These are phyloP conservation scores for Epinotia bilunana DNA, from an alignment of 2,888 invertebrate genomes.

Conservation along the genomic window DNA sequence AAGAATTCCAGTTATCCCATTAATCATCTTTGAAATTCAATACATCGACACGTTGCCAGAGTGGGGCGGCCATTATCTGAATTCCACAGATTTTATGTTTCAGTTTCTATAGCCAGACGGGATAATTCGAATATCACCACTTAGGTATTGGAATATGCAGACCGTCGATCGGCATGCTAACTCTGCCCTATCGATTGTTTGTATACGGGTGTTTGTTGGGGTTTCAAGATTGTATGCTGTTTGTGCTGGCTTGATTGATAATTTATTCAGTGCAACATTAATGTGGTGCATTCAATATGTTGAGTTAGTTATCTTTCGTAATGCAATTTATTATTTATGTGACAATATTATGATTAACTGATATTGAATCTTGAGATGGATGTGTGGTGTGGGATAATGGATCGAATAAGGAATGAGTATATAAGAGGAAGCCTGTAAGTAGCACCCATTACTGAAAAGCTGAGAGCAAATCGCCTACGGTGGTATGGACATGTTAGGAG, in stretches of 20 bases:
- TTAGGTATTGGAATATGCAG: slow-evolving; percentile 78
- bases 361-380: neutral
- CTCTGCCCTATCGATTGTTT: slow-evolving; percentile 58
- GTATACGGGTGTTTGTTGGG: slow-evolving; percentile 57
- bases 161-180: slow-evolving; percentile 70
- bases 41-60: slow-evolving; percentile 75
- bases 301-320: neutral
- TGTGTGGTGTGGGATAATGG: too few relatives aligned
- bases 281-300: slow-evolving; percentile 21
- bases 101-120: slow-evolving; percentile 66
- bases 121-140: slow-evolving; percentile 73
- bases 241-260: slow-evolving; percentile 50
- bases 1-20: slow-evolving; percentile 76
- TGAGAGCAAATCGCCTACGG: too few relatives aligned
- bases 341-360: neutral
- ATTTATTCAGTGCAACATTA: slow-evolving; percentile 50
- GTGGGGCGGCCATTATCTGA: slow-evolving; percentile 62
- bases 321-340: neutral
- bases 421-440: too few relatives aligned
- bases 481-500: too few relatives aligned
- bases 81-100: slow-evolving; percentile 77
- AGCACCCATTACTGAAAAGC: too few relatives aligned
- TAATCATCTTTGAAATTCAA: slow-evolving; percentile 83
- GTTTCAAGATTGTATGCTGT: slow-evolving; percentile 56
- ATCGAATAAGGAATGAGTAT: too few relatives aligned